A percentile compares a stretch with the other conserved stretches of the same genome.
phyloP scores from a whole-genome alignment of 2,113 vertebrate species.

The Oreochromis niloticus region DNA sequence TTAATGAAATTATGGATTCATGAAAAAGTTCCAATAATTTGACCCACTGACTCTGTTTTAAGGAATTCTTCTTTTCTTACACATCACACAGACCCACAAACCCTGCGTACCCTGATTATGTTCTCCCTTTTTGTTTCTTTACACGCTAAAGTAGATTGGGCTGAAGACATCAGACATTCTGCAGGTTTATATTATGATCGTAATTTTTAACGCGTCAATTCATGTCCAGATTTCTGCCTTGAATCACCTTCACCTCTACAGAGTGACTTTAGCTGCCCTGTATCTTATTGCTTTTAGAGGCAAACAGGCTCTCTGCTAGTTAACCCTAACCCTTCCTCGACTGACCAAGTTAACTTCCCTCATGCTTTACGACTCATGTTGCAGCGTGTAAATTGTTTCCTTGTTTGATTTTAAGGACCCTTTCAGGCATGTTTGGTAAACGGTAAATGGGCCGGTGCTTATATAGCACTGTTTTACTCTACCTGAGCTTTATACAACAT shows the following conservation, averaged over 20 bases:
- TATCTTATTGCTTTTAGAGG: neutral
- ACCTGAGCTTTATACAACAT: neutral
- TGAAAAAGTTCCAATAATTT: neutral
- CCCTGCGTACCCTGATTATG: too few species aligned
- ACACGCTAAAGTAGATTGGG: neutral
- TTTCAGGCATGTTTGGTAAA: neutral
- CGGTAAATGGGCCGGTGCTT: rapidly evolving
- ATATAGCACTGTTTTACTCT: neutral
- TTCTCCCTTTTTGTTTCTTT: neutral
- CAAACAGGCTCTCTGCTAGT: neutral
- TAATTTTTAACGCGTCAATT: neutral
- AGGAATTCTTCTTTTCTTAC: neutral
- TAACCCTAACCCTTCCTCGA: neutral
- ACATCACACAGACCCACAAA: neutral
- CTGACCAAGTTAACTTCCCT: neutral
- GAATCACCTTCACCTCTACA: constrained; percentile 30
- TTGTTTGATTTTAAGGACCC: neutral
- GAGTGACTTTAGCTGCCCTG: constrained; percentile 12
- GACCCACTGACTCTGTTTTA: neutral
- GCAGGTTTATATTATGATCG: neutral
- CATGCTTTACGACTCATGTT: neutral
- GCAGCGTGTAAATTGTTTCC: neutral
- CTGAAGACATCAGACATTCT: neutral
- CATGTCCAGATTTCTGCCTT: constrained; percentile 64
- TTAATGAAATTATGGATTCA: neutral